Evolutionary conservation across 2,797 vertebrate species (phyloP).

Genomic region (Sciurus vulgaris): DNA sequence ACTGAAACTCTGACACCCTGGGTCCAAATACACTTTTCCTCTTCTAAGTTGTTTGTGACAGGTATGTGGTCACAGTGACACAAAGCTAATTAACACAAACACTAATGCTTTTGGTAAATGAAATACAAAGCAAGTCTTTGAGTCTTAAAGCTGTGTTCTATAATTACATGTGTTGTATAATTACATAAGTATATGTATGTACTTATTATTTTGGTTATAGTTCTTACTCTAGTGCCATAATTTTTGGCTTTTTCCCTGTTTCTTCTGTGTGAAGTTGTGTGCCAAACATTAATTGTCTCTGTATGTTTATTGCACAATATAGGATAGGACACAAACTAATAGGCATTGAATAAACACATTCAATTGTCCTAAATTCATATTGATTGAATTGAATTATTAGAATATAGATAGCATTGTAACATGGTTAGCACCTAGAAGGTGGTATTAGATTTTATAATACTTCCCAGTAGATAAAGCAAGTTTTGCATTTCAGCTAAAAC

Average conservation of each 20-base stretch:
- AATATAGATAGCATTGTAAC: background rate
- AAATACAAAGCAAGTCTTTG: conserved; percentile 8
- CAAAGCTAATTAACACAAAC: background rate
- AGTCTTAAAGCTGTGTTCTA: background rate
- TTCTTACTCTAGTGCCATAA: background rate
- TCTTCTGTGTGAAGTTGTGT: background rate
- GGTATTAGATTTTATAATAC: background rate
- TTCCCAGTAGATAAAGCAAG: background rate
- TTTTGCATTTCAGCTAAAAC: conserved; percentile 26
- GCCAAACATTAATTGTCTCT: background rate
- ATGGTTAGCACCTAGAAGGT: background rate
- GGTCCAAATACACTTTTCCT: too few relatives aligned
- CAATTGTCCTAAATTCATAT: background rate
- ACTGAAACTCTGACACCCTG: too few relatives aligned
- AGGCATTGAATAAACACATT: background rate
- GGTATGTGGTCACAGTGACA: too few relatives aligned
- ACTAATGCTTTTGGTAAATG: conserved; percentile 9
- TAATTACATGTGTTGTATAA: background rate
- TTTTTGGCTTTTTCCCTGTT: background rate
- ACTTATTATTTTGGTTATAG: background rate
- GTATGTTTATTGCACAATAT: background rate
- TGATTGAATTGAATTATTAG: background rate
- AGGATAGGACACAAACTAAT: background rate
- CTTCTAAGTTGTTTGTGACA: too few relatives aligned
- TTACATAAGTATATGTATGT: background rate